Base-by-base conservation (phyloP, 2,113 vertebrate genomes). In the Cepphus grylle region DNA sequence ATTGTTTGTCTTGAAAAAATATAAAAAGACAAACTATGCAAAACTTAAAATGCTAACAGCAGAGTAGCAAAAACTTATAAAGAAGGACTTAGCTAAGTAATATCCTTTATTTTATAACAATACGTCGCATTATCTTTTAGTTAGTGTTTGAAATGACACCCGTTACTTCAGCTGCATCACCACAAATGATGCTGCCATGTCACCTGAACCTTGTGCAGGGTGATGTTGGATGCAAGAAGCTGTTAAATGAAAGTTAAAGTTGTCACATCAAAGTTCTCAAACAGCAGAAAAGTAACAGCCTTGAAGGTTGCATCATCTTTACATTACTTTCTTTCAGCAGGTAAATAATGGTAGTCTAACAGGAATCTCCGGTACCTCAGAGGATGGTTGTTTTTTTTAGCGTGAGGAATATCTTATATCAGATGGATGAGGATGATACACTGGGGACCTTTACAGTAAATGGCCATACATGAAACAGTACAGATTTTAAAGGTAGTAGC, bases 301-400 rank as follows among this genome's bases (percentile, higher is more conserved):
- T 83, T 49, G 34, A 56, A 56, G 81, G 30, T 14, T 79, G 77
- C 40, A 43, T 23, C 29, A 3, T 52, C 43, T 81, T 34, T n/a
- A 13, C 16, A 0, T 12, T 43, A 5, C 58, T 82, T n/a, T 27
- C 23, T 80, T 65, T 21, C 85, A 56, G 81, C 80, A 86, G 78
- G 71, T 71, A 14, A 76, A 72, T 81, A 71, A 25, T 8, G 27
- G 25, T 1, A 22, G 45, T 73, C 21, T 9, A 42, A 40, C 59
- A 34, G 50, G 36, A 61, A 42, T 76, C 50, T 84, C 3, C 0
- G 5, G 30, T 43, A 15, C 45, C n/a, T 73, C 0, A 0, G 59
- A 77, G 27, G 49, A 23, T 4, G 63, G 59, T 32, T 58, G 8
- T 18, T 50, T 52, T 56, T 45, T 42, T 55, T 12, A 21, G 21